Evolutionary conservation across 2,888 invertebrate species (phyloP), one percentile per base, ranked within the genome.

Genomic region (Cataglyphis albicans): DNA sequence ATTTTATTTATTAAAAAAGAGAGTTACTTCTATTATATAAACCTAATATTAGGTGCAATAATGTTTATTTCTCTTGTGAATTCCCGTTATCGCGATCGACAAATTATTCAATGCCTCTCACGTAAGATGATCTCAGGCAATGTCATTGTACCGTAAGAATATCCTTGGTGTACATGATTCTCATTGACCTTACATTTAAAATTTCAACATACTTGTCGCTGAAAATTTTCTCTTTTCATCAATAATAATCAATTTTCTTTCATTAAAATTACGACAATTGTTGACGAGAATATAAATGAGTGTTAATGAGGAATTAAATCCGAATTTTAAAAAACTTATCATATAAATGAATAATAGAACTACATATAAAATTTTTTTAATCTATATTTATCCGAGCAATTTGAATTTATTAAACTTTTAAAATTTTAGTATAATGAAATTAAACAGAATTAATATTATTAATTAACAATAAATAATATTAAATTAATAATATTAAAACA

Each of bases 71-170:
- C 0, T 52, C n/a, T 52, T 5, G 7, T n/a, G 57, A 57, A 21
- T 12, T 57, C 21, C 57, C 57, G 57, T 57, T 57, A 57, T 12
- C 21, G 57, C 57, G n/a, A 57, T 21, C 57, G n/a, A 55, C n/a
- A 5, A 57, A 57, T 57, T 57, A 57, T 57, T 57, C 21, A 57
- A 52, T 57, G 57, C 57, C 12, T 57, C 21, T 57, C 57, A 21
- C 57, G 57, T 57, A 57, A 57, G 9, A 57, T 57, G 57, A 21
- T 57, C 21, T 57, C 21, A 57, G 21, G 21, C 57, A 57, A 57
- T 21, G 21, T 57, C 12, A 21, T 57, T 57, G 57, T 57, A 57
- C 57, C 57, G 57, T 57, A 57, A 57, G 57, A 57, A 57, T 52
- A 52, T 57, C 57, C 57, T 21, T 57, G 21, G 4, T 32, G 32